Base-by-base conservation (phyloP, 1,140 invertebrate species). In the Araneus ventricosus region DNA sequence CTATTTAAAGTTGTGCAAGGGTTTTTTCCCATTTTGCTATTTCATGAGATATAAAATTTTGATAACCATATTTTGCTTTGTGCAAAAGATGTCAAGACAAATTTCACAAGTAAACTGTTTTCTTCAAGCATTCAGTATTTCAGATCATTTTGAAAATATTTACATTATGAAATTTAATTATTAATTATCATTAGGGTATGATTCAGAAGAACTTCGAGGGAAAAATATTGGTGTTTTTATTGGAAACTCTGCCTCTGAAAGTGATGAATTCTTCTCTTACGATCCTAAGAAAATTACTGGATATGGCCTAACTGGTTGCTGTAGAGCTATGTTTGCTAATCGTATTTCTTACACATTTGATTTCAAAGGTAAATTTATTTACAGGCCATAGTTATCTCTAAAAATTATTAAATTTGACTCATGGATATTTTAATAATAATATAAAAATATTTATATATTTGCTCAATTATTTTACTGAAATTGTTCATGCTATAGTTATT, bases 301-400 rank as follows among this genome's bases (percentile, higher is more conserved):
- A 88, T 99, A 99, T 96, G 98, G 97, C 57, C 96, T 99, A 94
- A 99, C 98, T 4, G 99, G 99, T 37, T 99, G 98, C 95, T 97
- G 97, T 87, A 96, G 98, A 67, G 98, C 98, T 41, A 99, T 99
- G 99, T 99, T 99, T 95, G 97, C 98, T 63, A 99, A 99, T 95
- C 97, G 99, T 95, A 97, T 99, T 59, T 99, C 98, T 0, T 99
- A 97, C 96, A 97, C 98, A 17, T 99, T 99, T 96, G 98, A 99
- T 95, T 98, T 99, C 93, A 97, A 96, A 95, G 96, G 96, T 96
- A 93, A 37, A 4, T 52, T 37, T 20, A 14, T 30, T 75, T 75
- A 37, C 6, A n/a, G n/a, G n/a, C n/a, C n/a, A n/a, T 24, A 6
- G 24, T 59, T 17, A 61, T 61, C 24, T 61, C 24, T 61, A n/a